Evolutionary conservation across 2,113 vertebrate genomes (phyloP), one percentile per base, ranked within the genome.

Genomic region (Ctenomys sociabilis): DNA sequence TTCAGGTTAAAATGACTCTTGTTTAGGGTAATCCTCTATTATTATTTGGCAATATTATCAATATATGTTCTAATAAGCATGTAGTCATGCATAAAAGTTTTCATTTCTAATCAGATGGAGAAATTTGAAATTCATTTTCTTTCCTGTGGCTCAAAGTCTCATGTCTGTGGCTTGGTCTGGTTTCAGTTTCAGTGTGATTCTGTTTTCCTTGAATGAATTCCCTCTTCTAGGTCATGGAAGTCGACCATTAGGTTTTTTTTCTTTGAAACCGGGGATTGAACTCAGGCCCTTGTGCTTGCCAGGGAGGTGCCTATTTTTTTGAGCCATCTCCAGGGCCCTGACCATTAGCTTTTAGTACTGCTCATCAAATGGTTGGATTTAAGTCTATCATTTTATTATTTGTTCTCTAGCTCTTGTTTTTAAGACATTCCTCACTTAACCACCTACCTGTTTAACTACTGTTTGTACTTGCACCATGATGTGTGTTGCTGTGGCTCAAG

Each of bases 71-170:
- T 35, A 68, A 49, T 9, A 88, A 75, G 16, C 30, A 73, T 24
- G 9, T 64, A 49, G 72, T 87, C 64, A 96, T 61, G 4, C 8
- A 95, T 73, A 40, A 78, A 86, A 35, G 59, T 85, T 89, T 92
- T 49, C 11, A 80, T 57, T 82, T 70, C 19, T 57, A 83, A 61
- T 32, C 7, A 92, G 85, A 77, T 78, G 59, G 72, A 49, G 64
- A 86, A 35, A 77, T 26, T 61, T 81, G 21, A 94, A 82, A 81
- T 82, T 49, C 89, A 82, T 35, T 92, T 94, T 85, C 52, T 1
- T 75, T 75, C 4, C 40, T 86, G 4, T 86, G n/a, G 30, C 24
- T 89, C 19, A 26, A 72, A 59, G 57, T 73, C 32, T 91, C 24
- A 45, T 35, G 16, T 77, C n/a, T 40, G 28, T 61, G 19, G 40